Evolutionary conservation across 1,140 invertebrate genomes (phyloP), one percentile per base, ranked within the genome.

Genomic region (Drosophila ogumai): DNA sequence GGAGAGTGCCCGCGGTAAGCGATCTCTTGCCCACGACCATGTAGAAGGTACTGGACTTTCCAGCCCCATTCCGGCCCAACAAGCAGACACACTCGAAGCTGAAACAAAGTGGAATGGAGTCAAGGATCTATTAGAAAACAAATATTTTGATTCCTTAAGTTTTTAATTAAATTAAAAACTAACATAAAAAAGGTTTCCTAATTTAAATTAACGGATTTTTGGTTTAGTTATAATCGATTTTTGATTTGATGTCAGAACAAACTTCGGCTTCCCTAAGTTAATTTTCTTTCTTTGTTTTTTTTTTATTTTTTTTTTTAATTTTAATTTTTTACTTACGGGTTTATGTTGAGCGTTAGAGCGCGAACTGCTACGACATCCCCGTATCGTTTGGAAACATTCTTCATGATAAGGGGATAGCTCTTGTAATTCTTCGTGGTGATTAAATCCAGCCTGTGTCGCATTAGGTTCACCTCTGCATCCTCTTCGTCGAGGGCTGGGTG

Each of bases 31-130:
- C 96, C 7, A 96, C 96, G 36, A 96, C 81, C 95, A 96, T 96
- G 75, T 95, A 95, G 79, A 98, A 98, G 10, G 96, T 97, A 12
- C 96, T 96, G 12, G 97, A 97, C 93, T 98, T 98, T 2, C 98
- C 98, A 7, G 98, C 97, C 0, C 98, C 97, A 67, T 95, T 95
- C 0, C 96, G 93, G 6, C 97, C 97, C 6, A 97, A 86, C 22
- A 98, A 93, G 5, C 97, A 97, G 93, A 98, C 97, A 91, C 97
- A 98, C 92, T 97, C 95, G 19, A 95, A 65, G 2, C 81, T 85
- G 40, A 0, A 2, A 59, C 8, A 25, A 31, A 17, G n/a, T n/a
- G n/a, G n/a, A 22, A 22, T 17, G 5, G 41, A 46, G n/a, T n/a
- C n/a, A n/a, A n/a, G n/a, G n/a, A n/a, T n/a, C n/a, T n/a, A n/a